Percentiles rank a stretch among this genome's conserved stretches.
Evolutionary conservation across 1,140 invertebrate genomes (phyloP).

Genomic region (Meloidogyne floridensis): DNA sequence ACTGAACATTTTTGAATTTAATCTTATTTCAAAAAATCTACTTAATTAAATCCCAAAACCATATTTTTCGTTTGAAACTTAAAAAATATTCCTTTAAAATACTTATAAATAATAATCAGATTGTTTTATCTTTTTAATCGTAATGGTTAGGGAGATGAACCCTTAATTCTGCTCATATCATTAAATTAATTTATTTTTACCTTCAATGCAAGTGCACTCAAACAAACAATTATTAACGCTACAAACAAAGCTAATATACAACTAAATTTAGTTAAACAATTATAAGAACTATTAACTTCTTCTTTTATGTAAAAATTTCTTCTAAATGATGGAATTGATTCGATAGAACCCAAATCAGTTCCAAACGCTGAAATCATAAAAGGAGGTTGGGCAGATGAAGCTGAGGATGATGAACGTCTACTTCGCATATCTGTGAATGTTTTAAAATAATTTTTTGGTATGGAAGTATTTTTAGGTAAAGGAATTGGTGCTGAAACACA

Average conservation of each 20-base stretch:
- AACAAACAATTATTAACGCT: not conserved
- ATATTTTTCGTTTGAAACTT: too few species aligned
- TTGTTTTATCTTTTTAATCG: too few species aligned
- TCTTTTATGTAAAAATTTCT: not conserved
- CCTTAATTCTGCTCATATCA: too few species aligned
- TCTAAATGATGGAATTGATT: conserved; percentile 1
- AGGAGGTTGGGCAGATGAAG: not conserved
- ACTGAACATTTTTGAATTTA: too few species aligned
- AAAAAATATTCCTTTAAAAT: too few species aligned
- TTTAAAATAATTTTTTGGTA: conserved; percentile 2
- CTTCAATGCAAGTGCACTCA: not conserved
- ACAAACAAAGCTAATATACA: not conserved
- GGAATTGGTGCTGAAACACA: not conserved
- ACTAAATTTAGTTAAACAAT: not conserved
- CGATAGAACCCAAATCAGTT: not conserved
- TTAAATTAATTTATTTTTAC: not conserved
- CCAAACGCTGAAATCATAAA: not conserved
- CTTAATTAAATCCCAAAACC: too few species aligned
- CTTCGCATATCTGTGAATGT: not conserved
- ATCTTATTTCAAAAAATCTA: too few species aligned
- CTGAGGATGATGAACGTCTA: not conserved
- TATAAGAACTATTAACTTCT: not conserved
- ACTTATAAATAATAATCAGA: too few species aligned
- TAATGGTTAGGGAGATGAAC: too few species aligned
- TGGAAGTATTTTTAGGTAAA: not conserved